A percentile compares a stretch with the other conserved stretches of the same genome.
Evolutionary conservation across 2,888 invertebrate genomes (phyloP).

Genomic region (Xestia sexstrigata): DNA sequence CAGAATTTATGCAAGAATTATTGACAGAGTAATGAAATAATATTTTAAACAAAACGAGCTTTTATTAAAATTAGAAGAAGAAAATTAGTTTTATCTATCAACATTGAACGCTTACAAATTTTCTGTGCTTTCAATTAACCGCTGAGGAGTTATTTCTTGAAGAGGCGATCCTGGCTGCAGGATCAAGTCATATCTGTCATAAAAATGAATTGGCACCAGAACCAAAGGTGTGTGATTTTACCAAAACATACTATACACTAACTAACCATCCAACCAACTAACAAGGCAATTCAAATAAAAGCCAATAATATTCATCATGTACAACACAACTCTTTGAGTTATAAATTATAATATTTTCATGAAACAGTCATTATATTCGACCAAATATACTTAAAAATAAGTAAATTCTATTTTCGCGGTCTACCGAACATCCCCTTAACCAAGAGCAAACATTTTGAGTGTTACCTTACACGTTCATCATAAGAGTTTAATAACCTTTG

Average conservation of each 20-base stretch:
- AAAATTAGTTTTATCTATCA: too few relatives aligned
- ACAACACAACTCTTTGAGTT: background rate
- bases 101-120: too few relatives aligned
- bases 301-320: too few relatives aligned
- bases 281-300: background rate
- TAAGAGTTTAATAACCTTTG: conserved; percentile 30
- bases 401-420: background rate
- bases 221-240: background rate
- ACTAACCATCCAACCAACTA: background rate
- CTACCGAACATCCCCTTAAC: conserved; percentile 5
- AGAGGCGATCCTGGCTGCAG: background rate
- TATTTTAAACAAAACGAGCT: too few relatives aligned
- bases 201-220: background rate
- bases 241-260: background rate
- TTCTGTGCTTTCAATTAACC: too few relatives aligned
- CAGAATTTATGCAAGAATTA: too few relatives aligned
- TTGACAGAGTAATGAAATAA: background rate
- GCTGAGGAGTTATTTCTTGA: background rate
- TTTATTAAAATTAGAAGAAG: too few relatives aligned
- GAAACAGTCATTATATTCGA: too few relatives aligned
- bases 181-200: too few relatives aligned
- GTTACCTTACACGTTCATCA: conserved; percentile 26
- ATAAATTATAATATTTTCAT: background rate
- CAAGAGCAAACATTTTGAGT: conserved; percentile 19
- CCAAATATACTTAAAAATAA: background rate